Evolutionary conservation across 1,140 invertebrate genomes (phyloP), one percentile per base, ranked within the genome.

Genomic region (Pogonus chalceus): DNA sequence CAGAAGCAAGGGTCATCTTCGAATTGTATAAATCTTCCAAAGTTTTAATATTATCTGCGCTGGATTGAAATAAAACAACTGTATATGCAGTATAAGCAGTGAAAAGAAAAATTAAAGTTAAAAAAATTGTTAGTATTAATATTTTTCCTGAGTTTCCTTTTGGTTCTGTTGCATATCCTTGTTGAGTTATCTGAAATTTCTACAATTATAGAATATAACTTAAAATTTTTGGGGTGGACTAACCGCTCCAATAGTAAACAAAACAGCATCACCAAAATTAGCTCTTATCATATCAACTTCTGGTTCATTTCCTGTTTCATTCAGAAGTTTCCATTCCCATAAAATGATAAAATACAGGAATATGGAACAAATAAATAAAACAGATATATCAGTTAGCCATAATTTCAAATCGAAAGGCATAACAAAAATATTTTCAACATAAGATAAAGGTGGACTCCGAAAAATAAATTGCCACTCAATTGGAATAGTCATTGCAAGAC

Each of bases 31-130:
- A 64, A 55, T 80, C 76, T 7, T 72, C 61, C 1, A 78, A 39
- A 1, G 70, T 76, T 48, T 71, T 70, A 14, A 82, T 79, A 26
- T 73, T 72, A 0, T 71, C 69, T 0, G 76, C 75, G 16, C 77
- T 77, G 2, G 78, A 77, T 56, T 79, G 78, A 0, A 82, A 60
- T 0, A 82, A 61, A n/a, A 76, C 75, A 0, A 81, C 79, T 24
- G 81, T 81, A 51, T 80, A 79, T 0, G 79, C 79, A 4, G 77
- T 76, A 56, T 79, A 81, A 0, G 79, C 76, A 0, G 76, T 75
- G 59, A 79, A 80, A 9, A 69, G 20, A 57, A 66, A 66, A 55
- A 68, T 60, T 7, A 77, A 59, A 0, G 69, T 54, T 12, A 74
- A 59, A 52, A 77, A 76, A 0, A 75, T 55, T 1, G 76, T 58